Conservation (phyloP, 2,888 invertebrate genomes). For the Mimachlamys varia region DNA sequence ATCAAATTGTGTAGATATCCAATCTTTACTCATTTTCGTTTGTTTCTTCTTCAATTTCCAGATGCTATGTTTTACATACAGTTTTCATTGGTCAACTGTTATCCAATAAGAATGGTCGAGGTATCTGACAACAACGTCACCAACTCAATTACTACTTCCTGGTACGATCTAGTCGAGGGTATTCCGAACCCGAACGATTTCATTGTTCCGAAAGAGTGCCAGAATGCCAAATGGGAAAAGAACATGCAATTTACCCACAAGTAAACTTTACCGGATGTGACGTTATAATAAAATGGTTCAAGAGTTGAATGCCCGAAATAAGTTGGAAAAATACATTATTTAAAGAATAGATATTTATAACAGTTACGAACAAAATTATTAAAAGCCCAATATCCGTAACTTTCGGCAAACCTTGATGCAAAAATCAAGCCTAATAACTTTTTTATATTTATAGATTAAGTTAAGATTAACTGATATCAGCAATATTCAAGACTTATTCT, state of each 20-base stretch:
- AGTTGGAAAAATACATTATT: neutral
- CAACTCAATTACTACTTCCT: constrained; percentile 56
- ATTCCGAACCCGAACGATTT: constrained; percentile 61
- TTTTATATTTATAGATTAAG: too few species aligned
- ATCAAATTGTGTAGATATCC: too few species aligned
- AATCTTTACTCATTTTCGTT: neutral
- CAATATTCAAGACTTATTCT: too few species aligned
- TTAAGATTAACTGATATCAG: too few species aligned
- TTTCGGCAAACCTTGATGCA: too few species aligned
- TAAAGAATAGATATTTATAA: neutral
- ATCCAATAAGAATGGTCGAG: constrained; percentile 56
- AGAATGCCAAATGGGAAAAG: constrained; percentile 47
- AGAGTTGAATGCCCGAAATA: neutral
- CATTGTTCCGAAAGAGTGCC: constrained; percentile 58
- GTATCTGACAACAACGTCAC: constrained; percentile 52
- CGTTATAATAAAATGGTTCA: neutral
- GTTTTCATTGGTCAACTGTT: constrained; percentile 52
- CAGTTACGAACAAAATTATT: neutral
- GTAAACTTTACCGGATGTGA: neutral
- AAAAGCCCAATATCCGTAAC: too few species aligned
- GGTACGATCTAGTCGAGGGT: constrained; percentile 60
- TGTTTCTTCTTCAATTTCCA: neutral
- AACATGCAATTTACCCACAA: neutral
- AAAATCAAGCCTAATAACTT: too few species aligned
- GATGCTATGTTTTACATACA: constrained; percentile 17